These are phyloP conservation scores for Drosophila ironensis DNA, from an alignment of 1,140 invertebrate genomes.

Conservation along the genomic window DNA sequence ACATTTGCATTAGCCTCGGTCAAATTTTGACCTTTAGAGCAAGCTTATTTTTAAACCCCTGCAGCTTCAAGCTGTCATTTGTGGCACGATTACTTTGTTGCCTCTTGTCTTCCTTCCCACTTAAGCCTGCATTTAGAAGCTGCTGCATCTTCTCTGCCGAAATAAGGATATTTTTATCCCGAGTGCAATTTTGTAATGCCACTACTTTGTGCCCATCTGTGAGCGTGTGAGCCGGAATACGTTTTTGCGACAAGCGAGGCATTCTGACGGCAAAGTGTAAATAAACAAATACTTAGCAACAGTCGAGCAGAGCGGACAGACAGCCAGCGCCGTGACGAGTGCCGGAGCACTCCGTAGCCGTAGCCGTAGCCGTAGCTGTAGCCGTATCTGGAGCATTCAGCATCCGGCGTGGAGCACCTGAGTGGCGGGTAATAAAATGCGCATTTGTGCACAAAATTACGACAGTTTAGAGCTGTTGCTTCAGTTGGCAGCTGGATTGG, in stretches of 20 bases:
- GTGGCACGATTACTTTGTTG: not conserved
- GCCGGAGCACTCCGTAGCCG: constrained; percentile 10
- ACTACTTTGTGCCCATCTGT: not conserved
- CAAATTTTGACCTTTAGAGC: too few species aligned
- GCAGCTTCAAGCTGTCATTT: too few species aligned
- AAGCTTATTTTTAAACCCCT: too few species aligned
- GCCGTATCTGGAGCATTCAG: not conserved
- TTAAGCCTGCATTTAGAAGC: not conserved
- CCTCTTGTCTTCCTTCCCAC: not conserved
- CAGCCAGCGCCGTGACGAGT: constrained; percentile 22
- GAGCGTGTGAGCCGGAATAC: constrained; percentile 6
- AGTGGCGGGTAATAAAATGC: constrained; percentile 73
- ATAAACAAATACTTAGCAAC: constrained; percentile 65
- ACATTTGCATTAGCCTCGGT: too few species aligned
- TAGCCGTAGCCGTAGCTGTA: not conserved
- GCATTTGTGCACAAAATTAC: constrained; percentile 74
- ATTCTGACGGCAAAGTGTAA: constrained; percentile 57
- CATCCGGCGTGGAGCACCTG: constrained; percentile 33
- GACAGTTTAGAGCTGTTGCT: constrained; percentile 47
- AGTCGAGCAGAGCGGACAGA: constrained; percentile 24
- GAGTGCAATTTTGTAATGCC: too few species aligned
- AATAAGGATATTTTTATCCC: too few species aligned
- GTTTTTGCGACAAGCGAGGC: constrained; percentile 47
- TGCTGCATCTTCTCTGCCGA: not conserved
- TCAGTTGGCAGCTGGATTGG: constrained; percentile 13